Conservation (phyloP, 2,888 invertebrate genomes). For the Thymelicus acteon region DNA sequence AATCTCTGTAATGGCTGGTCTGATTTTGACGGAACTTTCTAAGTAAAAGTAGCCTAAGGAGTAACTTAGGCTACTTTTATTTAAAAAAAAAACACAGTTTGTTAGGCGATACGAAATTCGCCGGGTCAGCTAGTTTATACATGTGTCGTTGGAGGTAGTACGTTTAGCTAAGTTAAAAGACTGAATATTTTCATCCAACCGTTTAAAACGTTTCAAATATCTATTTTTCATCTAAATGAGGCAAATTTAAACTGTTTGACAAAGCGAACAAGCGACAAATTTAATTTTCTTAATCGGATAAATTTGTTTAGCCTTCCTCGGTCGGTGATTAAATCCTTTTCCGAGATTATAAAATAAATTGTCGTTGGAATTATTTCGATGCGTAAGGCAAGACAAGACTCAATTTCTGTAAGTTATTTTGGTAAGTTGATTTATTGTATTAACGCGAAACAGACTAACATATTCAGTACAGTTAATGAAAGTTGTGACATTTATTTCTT, state of each 20-base stretch:
- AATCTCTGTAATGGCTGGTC: too few species aligned
- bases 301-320: conserved; percentile 58
- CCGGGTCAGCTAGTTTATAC: too few species aligned
- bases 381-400: conserved; percentile 9
- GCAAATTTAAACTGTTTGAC: conserved; percentile 55
- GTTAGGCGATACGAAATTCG: too few species aligned
- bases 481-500: too few species aligned
- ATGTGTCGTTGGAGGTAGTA: too few species aligned
- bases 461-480: too few species aligned
- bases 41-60: too few species aligned
- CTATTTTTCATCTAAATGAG: conserved; percentile 44
- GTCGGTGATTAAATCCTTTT: conserved; percentile 57
- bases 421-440: conserved; percentile 2
- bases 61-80: too few species aligned
- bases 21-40: too few species aligned
- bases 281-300: conserved; percentile 65
- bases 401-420: conserved; percentile 17
- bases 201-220: conserved; percentile 37
- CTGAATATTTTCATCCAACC: conserved; percentile 39
- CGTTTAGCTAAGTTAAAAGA: neutral
- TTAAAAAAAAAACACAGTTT: too few species aligned
- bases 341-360: conserved; percentile 64
- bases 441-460: neutral
- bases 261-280: conserved; percentile 57
- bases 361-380: conserved; percentile 50